A percentile compares a stretch with the other conserved stretches of the same genome.
Conservation (phyloP, 2,113 vertebrate species). For the Oryzias javanicus region DNA sequence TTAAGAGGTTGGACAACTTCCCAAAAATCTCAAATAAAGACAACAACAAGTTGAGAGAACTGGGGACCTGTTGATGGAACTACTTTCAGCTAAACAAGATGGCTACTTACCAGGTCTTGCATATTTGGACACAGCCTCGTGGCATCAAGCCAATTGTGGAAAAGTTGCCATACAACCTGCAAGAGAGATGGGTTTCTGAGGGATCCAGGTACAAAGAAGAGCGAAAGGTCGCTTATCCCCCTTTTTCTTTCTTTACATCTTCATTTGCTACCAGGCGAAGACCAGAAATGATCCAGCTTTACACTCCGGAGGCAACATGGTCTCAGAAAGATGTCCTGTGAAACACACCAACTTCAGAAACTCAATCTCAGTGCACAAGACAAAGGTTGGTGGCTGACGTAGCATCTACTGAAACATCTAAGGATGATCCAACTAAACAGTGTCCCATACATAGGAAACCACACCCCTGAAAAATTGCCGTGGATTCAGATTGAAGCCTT, state of each 20-base stretch:
- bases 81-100: slow-evolving; percentile 2
- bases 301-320: not conserved
- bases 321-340: not conserved
- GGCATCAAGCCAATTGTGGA: slow-evolving; percentile 2
- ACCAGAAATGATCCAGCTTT: slow-evolving; percentile 5
- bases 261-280: not conserved
- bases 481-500: not conserved
- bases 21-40: slow-evolving; percentile 8
- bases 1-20: slow-evolving; percentile 4
- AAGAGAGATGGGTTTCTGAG: slow-evolving; percentile 1
- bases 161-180: slow-evolving; percentile 8
- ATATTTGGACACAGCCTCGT: slow-evolving; percentile 1
- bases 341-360: not conserved
- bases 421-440: not conserved
- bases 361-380: not conserved
- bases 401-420: not conserved
- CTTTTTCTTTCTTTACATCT: not conserved
- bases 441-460: not conserved
- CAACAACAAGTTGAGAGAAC: slow-evolving; percentile 1
- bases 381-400: not conserved
- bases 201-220: not conserved
- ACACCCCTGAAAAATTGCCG: not conserved
- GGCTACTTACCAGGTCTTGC: slow-evolving; percentile 1
- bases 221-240: not conserved
- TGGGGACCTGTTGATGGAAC: not conserved